A percentile compares a stretch with the other conserved stretches of the same genome.
These are phyloP conservation scores for Kryptolebias ocellatus DNA, from an alignment of 2,797 vertebrate species.

Conservation along the genomic window DNA sequence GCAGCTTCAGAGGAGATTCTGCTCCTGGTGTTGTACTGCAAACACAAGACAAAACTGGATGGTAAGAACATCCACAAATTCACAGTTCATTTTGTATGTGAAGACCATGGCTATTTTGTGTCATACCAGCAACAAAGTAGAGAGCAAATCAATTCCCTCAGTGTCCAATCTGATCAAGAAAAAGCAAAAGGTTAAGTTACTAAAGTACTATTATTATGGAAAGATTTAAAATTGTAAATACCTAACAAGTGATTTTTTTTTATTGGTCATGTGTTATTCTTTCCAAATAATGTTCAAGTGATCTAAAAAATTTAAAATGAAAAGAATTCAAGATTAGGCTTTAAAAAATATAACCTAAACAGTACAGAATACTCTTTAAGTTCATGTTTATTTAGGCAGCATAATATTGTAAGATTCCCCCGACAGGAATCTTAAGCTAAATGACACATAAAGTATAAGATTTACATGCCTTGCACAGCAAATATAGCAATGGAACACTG, in stretches of 20 bases:
- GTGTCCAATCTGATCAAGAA: slow-evolving; percentile 86
- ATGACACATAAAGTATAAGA: too few relatives aligned
- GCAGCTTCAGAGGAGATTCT: slow-evolving; percentile 87
- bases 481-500: too few relatives aligned
- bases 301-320: too few relatives aligned
- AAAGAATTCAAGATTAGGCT: too few relatives aligned
- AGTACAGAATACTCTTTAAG: too few relatives aligned
- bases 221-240: not conserved
- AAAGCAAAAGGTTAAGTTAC: slow-evolving; percentile 7
- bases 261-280: not conserved
- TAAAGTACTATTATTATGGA: not conserved
- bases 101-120: not conserved
- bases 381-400: too few relatives aligned
- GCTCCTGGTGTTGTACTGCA: slow-evolving; percentile 87
- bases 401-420: too few relatives aligned
- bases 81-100: not conserved
- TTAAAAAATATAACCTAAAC: too few relatives aligned
- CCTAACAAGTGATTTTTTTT: not conserved
- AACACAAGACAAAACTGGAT: slow-evolving; percentile 25
- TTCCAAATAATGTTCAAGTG: not conserved
- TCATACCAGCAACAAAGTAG: slow-evolving; percentile 86
- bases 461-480: too few relatives aligned
- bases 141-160: slow-evolving; percentile 90
- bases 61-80: not conserved
- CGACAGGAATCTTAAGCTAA: too few relatives aligned